phyloP scores from a whole-genome alignment of 1,140 invertebrate genomes.

The Scaptodrosophila lebanonensis region DNA sequence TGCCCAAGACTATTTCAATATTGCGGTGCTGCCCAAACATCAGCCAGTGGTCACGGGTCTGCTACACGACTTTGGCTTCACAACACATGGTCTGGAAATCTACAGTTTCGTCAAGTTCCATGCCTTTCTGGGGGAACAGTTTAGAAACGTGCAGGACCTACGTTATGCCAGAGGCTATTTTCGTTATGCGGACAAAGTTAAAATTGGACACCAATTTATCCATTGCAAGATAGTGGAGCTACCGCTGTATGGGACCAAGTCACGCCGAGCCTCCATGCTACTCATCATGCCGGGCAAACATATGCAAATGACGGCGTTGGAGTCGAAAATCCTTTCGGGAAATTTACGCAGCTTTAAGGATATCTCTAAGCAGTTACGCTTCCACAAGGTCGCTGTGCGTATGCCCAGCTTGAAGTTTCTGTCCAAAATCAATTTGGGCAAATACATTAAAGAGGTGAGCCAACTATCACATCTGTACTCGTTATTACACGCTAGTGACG shows the following conservation, averaged over 20 bases:
- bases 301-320: not conserved
- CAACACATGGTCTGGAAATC: not conserved
- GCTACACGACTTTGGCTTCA: not conserved
- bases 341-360: not conserved
- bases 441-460: not conserved
- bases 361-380: not conserved
- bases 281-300: not conserved
- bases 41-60: not conserved
- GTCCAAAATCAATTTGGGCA: not conserved
- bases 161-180: not conserved
- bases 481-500: too few species aligned
- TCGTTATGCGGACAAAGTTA: not conserved
- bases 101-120: not conserved
- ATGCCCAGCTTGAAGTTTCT: not conserved
- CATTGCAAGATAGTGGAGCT: not conserved
- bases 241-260: not conserved
- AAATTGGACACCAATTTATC: not conserved
- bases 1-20: slow-evolving; percentile 9
- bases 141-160: not conserved
- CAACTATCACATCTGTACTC: too few species aligned
- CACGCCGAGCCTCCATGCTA: not conserved
- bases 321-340: not conserved
- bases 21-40: not conserved
- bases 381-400: not conserved
- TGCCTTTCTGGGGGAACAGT: not conserved